Evolutionary conservation across 64 coral and sea anemone species (phyloP), one percentile per base, ranked within the genome.

Genomic region (Cladopsammia gracilis): DNA sequence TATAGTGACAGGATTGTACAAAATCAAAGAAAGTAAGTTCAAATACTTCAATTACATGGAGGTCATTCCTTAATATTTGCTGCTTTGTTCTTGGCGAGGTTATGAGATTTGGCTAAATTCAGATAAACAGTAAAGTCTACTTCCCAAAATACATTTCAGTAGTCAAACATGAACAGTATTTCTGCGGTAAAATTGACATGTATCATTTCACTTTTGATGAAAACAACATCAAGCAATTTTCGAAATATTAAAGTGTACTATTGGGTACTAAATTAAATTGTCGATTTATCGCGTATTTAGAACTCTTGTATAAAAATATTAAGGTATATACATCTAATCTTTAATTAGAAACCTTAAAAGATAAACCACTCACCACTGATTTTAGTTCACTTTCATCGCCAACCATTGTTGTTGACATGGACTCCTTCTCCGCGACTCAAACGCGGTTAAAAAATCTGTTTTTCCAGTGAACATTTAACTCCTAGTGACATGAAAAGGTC

Each of bases 401-500:
- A 66, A 84, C 62, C 80, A 84, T 84, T 84, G 45, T 64, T 19
- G 78, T 84, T 66, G 80, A 51, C 60, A 84, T 84, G 5, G 46
- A 18, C 9, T 48, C 45, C 19, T 75, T 60, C 22, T 4, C 23
- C 52, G 77, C 23, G 51, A 34, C 4, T 23, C 23, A 34, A 24
- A 14, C 43, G 60, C 45, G 5, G 16, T 24, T 62, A 45, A 7
- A 62, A 20, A 66, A 50, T 49, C 7, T 44, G 43, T 24, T 25
- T 64, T 84, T 20, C 9, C 20, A 13, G 43, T 44, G 2, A 66
- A 49, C 7, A 50, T 11, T 50, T 47, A 14, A 67, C 8, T 50
- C 6, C 20, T 48, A 12, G 43, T 13, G 10, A n/a, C 80, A 84
- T 84, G 0, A 26, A 51, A 1, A 4, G 5, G 8, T 48, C 34